Evolutionary conservation across 1,140 invertebrate genomes (phyloP).

Genomic region (Drosophila lacertosa): DNA sequence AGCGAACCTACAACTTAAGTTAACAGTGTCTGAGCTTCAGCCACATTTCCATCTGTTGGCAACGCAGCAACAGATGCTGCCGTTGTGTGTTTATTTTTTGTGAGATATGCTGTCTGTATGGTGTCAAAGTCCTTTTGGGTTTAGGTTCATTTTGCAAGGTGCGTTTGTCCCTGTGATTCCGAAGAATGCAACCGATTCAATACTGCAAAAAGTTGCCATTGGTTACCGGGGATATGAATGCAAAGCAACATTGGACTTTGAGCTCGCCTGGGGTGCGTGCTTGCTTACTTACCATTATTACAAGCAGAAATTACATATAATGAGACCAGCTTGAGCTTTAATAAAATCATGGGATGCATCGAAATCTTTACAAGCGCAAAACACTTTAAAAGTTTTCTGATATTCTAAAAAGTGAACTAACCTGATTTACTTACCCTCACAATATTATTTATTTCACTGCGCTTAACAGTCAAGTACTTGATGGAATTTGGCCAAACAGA

Average conservation of each 20-base stretch:
- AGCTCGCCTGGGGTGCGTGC: neutral
- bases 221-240: slow-evolving; percentile 8
- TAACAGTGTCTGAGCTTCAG: slow-evolving; percentile 27
- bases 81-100: neutral
- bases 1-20: slow-evolving; percentile 38
- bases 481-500: slow-evolving; percentile 63
- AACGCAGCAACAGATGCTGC: slow-evolving; percentile 26
- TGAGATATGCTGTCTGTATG: neutral
- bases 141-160: slow-evolving; percentile 2
- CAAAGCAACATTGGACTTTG: slow-evolving; percentile 1
- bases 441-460: slow-evolving; percentile 65
- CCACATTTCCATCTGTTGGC: slow-evolving; percentile 22
- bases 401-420: slow-evolving; percentile 52
- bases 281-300: neutral
- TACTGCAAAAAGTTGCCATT: slow-evolving; percentile 10
- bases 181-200: neutral
- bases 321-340: no score
- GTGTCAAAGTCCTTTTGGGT: slow-evolving; percentile 19
- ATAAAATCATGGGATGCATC: no score
- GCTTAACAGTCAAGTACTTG: slow-evolving; percentile 50
- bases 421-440: slow-evolving; percentile 39
- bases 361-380: neutral
- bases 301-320: neutral
- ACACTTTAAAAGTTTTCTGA: neutral
- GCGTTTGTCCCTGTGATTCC: neutral